These are phyloP conservation scores for Gryon sp. DNA, from an alignment of 1,140 invertebrate species.

Conservation along the genomic window DNA sequence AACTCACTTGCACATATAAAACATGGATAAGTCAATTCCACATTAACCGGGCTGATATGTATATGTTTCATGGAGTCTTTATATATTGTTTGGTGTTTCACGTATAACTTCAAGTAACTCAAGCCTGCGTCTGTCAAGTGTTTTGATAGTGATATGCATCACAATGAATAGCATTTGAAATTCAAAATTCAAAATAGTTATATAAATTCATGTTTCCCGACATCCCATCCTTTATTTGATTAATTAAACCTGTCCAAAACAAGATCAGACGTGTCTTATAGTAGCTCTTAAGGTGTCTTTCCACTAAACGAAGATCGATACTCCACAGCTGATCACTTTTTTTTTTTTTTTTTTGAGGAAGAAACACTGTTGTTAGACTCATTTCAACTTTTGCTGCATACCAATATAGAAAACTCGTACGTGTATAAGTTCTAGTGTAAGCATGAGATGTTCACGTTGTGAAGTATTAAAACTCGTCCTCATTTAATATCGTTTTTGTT, in stretches of 20 bases:
- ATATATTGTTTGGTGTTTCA: too few relatives aligned
- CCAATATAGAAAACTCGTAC: background rate
- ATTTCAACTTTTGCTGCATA: background rate
- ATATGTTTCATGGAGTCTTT: too few relatives aligned
- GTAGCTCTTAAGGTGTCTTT: background rate
- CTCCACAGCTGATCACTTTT: background rate
- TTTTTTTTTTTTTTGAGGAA: background rate
- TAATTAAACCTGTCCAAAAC: background rate
- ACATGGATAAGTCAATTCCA: too few relatives aligned
- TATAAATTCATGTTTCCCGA: background rate
- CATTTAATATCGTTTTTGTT: background rate
- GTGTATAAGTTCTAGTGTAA: background rate
- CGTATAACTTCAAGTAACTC: too few relatives aligned
- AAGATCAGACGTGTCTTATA: background rate
- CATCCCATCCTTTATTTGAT: background rate
- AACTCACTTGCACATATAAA: too few relatives aligned
- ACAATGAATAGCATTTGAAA: background rate
- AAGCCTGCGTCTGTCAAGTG: too few relatives aligned
- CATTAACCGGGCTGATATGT: too few relatives aligned
- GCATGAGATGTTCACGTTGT: background rate
- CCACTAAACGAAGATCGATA: background rate
- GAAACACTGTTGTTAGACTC: background rate
- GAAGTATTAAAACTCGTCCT: background rate
- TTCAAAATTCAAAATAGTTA: background rate
- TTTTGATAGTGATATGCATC: background rate